Evolutionary conservation across 2,888 invertebrate species (phyloP), one percentile per base, ranked within the genome.

Genomic region (Byasa hedistus): DNA sequence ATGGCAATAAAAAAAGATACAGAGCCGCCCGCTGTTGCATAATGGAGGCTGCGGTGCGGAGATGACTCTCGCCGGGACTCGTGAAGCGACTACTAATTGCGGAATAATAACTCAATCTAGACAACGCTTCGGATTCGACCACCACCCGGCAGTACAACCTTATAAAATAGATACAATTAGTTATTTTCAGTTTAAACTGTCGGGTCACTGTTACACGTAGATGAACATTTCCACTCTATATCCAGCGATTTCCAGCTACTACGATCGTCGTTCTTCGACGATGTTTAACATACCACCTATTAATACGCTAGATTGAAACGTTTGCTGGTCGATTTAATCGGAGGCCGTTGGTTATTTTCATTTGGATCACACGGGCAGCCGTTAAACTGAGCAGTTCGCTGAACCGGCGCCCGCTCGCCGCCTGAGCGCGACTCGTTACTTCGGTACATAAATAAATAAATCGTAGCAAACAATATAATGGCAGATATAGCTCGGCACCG

Each of bases 91-190:
- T 80, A 83, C 85, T 87, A 87, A 89, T 89, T 88, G 84, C 87
- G 84, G 84, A 86, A 87, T 89, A 89, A 89, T 88, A 89, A 89
- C 88, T 88, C 87, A 87, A 89, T 89, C 83, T 81, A 73, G 74
- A 80, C 57, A 59, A 36, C 61, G 61, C 32, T 32, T 77, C 75
- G 78, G 79, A 76, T 75, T 73, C 73, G 70, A 71, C 77, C 76
- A 83, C 84, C 83, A 83, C 74, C 74, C 71, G 65, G 67, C 56
- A 60, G 55, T 65, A 60, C 17, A 39, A 3, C n/a, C n/a, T 59
- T 64, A 15, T 52, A 23, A 54, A 54, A 54, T 15, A 21, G 52
- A n/a, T 48, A 7, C n/a, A n/a, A n/a, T n/a, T n/a, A n/a, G n/a
- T n/a, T n/a, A n/a, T n/a, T n/a, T n/a, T n/a, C n/a, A n/a, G n/a